A percentile compares a stretch with the other conserved stretches of the same genome.
Conservation (phyloP, 2,113 vertebrate species). For the Psophia crepitans region DNA sequence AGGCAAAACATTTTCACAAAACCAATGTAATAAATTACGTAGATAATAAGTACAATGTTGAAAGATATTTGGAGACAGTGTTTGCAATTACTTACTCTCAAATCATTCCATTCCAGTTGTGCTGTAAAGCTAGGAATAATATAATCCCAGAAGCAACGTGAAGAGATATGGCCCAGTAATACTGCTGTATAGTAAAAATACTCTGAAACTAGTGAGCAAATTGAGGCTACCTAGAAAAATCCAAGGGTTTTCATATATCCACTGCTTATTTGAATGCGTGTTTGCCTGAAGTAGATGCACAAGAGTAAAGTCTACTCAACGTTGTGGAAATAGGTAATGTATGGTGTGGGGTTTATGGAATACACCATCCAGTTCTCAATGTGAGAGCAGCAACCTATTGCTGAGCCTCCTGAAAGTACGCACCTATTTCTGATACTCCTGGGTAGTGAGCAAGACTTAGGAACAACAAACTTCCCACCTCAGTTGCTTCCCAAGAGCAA, state of each 20-base stretch:
- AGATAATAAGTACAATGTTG: neutral
- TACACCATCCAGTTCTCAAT: neutral
- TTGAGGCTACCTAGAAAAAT: neutral
- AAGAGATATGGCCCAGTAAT: neutral
- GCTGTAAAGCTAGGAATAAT: neutral
- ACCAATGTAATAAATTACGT: neutral
- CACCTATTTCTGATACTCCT: neutral
- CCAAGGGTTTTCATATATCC: no score
- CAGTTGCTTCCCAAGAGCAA: neutral
- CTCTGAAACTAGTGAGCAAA: neutral
- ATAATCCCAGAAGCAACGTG: neutral
- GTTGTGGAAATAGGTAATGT: no score
- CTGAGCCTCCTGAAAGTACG: neutral
- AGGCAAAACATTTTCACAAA: neutral
- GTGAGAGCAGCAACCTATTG: neutral
- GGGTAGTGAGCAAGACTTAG: neutral
- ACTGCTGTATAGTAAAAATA: neutral
- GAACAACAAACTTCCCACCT: neutral
- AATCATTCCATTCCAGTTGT: neutral
- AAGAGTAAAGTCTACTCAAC: neutral
- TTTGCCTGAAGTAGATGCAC: neutral
- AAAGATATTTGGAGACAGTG: neutral
- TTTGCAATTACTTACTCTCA: neutral
- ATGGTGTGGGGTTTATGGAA: neutral
- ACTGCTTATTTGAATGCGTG: accelerated